Percentiles rank a stretch among this genome's conserved stretches.
These are phyloP conservation scores for Tylochromis polylepis DNA, from an alignment of 2,113 vertebrate genomes.

Conservation along the genomic window DNA sequence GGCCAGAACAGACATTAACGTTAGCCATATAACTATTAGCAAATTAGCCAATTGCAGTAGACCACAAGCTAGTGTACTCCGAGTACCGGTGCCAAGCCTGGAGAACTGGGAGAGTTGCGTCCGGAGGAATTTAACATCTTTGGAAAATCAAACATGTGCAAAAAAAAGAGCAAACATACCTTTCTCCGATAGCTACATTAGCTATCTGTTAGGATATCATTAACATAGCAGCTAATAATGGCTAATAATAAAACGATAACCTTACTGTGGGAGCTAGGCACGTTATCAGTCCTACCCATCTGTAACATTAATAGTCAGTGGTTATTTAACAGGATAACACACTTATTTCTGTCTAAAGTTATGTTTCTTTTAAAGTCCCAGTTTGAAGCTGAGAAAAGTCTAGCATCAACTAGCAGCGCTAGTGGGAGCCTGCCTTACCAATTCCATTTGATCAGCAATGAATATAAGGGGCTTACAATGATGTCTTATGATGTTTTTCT, in stretches of 20 bases:
- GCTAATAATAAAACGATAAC: not conserved
- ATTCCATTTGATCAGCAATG: too few relatives aligned
- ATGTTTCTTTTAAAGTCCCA: not conserved
- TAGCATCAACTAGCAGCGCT: not conserved
- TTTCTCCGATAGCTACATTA: not conserved
- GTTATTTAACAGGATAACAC: not conserved
- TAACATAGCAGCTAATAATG: not conserved
- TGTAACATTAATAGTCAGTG: not conserved
- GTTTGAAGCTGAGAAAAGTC: not conserved
- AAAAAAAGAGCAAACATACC: not conserved
- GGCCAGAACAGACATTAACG: not conserved
- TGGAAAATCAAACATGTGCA: not conserved
- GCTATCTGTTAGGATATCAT: not conserved
- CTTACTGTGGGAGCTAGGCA: not conserved
- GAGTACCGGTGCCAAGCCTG: not conserved
- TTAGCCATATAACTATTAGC: not conserved
- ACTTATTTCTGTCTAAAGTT: not conserved
- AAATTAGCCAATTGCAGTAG: not conserved
- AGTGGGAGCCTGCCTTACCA: rapidly evolving
- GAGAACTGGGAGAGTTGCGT: not conserved
- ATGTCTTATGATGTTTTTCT: too few relatives aligned
- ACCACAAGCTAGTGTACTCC: not conserved
- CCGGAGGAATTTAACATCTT: not conserved
- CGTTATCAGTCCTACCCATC: too few relatives aligned
- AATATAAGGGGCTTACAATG: too few relatives aligned